phyloP scores from a whole-genome alignment of 1,140 invertebrate genomes.

The Cherax quadricarinatus region DNA sequence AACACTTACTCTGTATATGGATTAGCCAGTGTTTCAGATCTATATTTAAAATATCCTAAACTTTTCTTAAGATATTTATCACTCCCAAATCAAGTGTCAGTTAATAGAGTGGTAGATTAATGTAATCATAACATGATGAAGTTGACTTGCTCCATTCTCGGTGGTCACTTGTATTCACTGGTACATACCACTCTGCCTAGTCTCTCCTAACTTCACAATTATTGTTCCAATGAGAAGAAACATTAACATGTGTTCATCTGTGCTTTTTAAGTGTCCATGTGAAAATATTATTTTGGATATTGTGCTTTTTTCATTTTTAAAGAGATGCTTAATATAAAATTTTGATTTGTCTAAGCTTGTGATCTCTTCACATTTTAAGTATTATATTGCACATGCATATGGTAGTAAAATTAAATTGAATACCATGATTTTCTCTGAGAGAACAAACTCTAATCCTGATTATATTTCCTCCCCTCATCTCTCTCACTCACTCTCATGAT shows the following conservation, averaged over 20 bases:
- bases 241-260: conserved; percentile 10
- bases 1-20: conserved; percentile 6
- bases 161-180: not conserved
- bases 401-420: conserved; percentile 17
- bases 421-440: conserved; percentile 28
- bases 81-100: not conserved
- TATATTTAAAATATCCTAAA: not conserved
- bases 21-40: conserved; percentile 25
- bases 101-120: not conserved
- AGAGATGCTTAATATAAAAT: not conserved
- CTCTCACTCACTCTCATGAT: conserved; percentile 56
- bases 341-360: not conserved
- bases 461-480: conserved; percentile 23
- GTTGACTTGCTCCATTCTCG: not conserved
- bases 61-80: not conserved
- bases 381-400: conserved; percentile 25
- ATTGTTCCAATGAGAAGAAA: not conserved
- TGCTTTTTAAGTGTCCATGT: conserved; percentile 25
- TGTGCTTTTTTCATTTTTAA: not conserved
- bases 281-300: conserved; percentile 12
- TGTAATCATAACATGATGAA: not conserved
- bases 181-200: not conserved
- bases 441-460: conserved; percentile 47
- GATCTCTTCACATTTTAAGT: conserved; percentile 36
- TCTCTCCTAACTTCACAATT: not conserved